phyloP scores from a whole-genome alignment of 2,113 vertebrate genomes.

The Equus przewalskii region DNA sequence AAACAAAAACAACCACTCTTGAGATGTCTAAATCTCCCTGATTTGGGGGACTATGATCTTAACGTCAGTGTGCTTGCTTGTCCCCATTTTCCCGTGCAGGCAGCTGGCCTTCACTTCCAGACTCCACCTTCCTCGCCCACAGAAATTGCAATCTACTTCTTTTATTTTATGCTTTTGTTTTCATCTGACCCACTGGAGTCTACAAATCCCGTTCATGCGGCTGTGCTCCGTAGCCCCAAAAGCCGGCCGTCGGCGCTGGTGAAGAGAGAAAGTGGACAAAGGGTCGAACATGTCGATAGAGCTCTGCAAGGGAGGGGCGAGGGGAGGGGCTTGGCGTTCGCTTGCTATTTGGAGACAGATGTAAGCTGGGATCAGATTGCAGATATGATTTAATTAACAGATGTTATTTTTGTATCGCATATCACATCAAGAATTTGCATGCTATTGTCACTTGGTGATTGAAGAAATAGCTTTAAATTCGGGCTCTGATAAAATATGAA shows the following conservation, averaged over 20 bases:
- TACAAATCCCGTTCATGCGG: not conserved
- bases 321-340: not conserved
- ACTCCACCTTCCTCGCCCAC: not conserved
- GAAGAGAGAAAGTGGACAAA: not conserved
- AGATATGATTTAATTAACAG: conserved; percentile 20
- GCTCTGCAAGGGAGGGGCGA: not conserved
- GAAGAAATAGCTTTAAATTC: conserved; percentile 34
- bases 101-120: not conserved
- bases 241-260: not conserved
- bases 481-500: conserved; percentile 20
- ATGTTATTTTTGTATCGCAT: not conserved
- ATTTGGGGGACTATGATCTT: not conserved
- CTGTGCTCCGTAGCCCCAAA: not conserved
- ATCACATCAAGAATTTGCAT: not conserved
- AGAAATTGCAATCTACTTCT: not conserved
- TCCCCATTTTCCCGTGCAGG: not conserved
- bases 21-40: not conserved
- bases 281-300: not conserved
- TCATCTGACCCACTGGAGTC: not conserved
- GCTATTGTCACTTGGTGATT: not conserved
- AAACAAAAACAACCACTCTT: not conserved
- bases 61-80: rapidly evolving
- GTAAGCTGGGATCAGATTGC: not conserved
- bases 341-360: not conserved
- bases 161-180: conserved; percentile 5